phyloP scores from a whole-genome alignment of 2,888 invertebrate genomes.

The Tupiocoris notatus region DNA sequence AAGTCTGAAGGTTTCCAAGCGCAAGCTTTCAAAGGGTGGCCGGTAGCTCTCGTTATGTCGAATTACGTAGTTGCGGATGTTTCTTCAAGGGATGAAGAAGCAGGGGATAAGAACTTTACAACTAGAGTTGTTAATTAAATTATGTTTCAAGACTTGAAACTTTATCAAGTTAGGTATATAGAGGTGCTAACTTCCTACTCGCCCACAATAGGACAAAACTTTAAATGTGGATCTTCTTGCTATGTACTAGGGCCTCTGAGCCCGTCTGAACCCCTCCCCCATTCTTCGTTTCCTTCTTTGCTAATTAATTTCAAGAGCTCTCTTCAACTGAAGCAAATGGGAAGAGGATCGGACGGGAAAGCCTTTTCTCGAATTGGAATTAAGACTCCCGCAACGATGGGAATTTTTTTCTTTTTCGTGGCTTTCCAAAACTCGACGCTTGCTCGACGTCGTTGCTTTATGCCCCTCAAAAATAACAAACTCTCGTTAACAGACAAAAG shows the following conservation, averaged over 20 bases:
- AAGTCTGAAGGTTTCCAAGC: neutral
- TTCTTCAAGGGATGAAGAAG: neutral
- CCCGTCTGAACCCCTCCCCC: no score
- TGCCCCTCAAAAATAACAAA: neutral
- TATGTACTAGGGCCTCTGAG: neutral
- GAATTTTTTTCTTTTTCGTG: neutral
- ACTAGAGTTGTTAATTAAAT: constrained; percentile 42
- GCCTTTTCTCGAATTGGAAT: neutral
- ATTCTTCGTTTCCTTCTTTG: constrained; percentile 12
- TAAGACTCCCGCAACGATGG: neutral
- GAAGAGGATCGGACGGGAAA: no score
- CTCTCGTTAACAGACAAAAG: neutral
- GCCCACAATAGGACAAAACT: constrained; percentile 40
- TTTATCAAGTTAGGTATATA: constrained; percentile 43
- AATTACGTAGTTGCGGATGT: neutral
- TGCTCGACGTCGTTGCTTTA: no score
- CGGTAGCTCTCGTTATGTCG: neutral
- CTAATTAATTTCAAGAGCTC: constrained; percentile 29
- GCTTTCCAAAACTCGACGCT: neutral
- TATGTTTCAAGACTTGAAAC: constrained; percentile 36
- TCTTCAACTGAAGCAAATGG: neutral
- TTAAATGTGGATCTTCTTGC: neutral
- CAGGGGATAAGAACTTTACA: constrained; percentile 7
- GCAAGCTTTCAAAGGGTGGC: neutral
- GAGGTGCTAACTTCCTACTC: constrained; percentile 43